Percentiles rank a stretch among this genome's conserved stretches.
These are phyloP conservation scores for Taenioides sp. DNA, from an alignment of 2,797 vertebrate genomes.

Conservation along the genomic window DNA sequence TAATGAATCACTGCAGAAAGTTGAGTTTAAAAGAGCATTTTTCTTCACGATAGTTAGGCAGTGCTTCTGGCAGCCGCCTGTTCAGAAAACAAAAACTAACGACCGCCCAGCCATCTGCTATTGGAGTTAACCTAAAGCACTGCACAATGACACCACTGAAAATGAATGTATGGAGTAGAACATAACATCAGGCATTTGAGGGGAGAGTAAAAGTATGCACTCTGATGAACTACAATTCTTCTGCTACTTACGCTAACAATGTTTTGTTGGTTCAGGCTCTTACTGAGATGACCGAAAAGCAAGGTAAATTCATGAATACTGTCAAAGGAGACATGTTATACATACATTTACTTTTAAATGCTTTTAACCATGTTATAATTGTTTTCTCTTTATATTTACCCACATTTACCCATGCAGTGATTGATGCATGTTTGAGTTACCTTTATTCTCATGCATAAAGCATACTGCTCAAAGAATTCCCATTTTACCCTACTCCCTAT, in stretches of 20 bases:
- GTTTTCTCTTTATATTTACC: no score
- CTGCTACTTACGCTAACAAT: background rate
- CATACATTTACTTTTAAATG: no score
- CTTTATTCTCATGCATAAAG: no score
- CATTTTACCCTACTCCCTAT: no score
- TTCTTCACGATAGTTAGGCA: slow-evolving; percentile 37
- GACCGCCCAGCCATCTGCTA: slow-evolving; percentile 10
- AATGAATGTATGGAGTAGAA: background rate
- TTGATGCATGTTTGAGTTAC: no score
- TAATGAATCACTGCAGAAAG: slow-evolving; percentile 58
- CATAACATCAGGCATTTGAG: background rate
- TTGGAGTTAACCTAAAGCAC: slow-evolving; percentile 11
- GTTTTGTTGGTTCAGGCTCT: background rate
- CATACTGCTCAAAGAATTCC: no score
- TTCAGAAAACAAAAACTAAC: slow-evolving; percentile 22
- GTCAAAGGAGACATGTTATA: no score
- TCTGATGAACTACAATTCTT: background rate
- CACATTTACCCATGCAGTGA: no score
- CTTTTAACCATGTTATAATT: no score
- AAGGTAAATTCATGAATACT: background rate
- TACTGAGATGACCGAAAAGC: background rate
- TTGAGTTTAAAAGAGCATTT: slow-evolving; percentile 51
- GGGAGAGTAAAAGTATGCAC: background rate
- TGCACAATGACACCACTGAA: background rate
- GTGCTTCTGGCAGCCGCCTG: slow-evolving; percentile 10